These are phyloP conservation scores for Steinernema carpocapsae DNA, from an alignment of 2,888 invertebrate genomes.

Conservation along the genomic window DNA sequence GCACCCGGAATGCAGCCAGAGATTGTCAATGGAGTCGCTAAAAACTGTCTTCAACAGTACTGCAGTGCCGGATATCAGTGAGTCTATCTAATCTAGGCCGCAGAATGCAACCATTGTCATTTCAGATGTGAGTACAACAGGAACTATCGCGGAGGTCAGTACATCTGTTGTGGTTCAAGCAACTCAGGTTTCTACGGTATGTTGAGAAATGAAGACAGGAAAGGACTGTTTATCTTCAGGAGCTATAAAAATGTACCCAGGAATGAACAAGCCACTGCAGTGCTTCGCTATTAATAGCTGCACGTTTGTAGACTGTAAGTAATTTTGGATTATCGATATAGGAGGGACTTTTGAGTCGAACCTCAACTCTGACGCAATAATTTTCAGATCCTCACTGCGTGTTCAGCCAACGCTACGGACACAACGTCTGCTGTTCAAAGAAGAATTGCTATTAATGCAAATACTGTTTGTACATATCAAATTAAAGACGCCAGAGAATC, in stretches of 20 bases:
- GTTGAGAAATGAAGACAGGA: too few relatives aligned
- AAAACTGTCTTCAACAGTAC: constrained; percentile 48
- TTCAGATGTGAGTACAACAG: constrained; percentile 46
- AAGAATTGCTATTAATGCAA: background rate
- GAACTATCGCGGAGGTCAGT: constrained; percentile 45
- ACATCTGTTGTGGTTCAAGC: constrained; percentile 50
- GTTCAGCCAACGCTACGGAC: constrained; percentile 46
- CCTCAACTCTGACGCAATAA: too few relatives aligned
- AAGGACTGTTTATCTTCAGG: too few relatives aligned
- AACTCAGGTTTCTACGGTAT: too few relatives aligned
- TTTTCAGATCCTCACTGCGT: constrained; percentile 48
- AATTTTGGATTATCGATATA: too few relatives aligned
- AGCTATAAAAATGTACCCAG: constrained; percentile 53
- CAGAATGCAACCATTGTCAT: background rate
- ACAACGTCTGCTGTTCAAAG: constrained; percentile 49
- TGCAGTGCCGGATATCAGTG: constrained; percentile 46
- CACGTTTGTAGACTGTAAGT: constrained; percentile 50
- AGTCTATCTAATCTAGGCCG: background rate
- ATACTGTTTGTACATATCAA: background rate
- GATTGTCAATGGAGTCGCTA: constrained; percentile 38
- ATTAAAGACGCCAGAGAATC: too few relatives aligned
- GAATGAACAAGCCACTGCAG: constrained; percentile 47
- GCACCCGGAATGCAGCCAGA: constrained; percentile 46
- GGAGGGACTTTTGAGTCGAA: too few relatives aligned
- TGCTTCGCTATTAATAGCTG: constrained; percentile 51